Conservation (phyloP, 2,113 vertebrate species). For the Aplodontia rufa region DNA sequence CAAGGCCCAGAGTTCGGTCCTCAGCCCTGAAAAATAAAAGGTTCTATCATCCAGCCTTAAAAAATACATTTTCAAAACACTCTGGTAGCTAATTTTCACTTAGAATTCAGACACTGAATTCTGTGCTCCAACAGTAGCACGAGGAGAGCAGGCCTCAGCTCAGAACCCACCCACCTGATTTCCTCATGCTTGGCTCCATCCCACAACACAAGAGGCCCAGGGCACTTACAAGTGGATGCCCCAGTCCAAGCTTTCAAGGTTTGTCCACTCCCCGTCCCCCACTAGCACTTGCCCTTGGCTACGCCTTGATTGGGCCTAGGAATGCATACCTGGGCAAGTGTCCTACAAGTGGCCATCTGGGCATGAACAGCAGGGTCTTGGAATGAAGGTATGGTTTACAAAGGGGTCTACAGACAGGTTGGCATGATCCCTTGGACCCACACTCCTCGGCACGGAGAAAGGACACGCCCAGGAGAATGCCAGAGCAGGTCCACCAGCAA, state of each 20-base stretch:
- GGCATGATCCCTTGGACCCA: neutral
- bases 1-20: too few species aligned
- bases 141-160: neutral
- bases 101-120: neutral
- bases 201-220: neutral
- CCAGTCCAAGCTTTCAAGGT: neutral
- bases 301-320: neutral
- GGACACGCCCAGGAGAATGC: neutral
- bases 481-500: neutral
- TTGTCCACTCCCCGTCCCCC: neutral
- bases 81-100: neutral
- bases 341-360: neutral
- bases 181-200: neutral
- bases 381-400: neutral
- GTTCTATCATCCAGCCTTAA: neutral
- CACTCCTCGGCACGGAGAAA: neutral
- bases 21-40: too few species aligned
- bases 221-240: neutral
- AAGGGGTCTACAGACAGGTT: neutral
- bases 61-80: neutral
- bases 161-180: neutral
- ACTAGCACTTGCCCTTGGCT: neutral
- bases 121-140: neutral
- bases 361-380: neutral
- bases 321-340: neutral